A percentile compares a stretch with the other conserved stretches of the same genome.
Conservation (phyloP, 1,140 invertebrate genomes). For the Telenomus remus region DNA sequence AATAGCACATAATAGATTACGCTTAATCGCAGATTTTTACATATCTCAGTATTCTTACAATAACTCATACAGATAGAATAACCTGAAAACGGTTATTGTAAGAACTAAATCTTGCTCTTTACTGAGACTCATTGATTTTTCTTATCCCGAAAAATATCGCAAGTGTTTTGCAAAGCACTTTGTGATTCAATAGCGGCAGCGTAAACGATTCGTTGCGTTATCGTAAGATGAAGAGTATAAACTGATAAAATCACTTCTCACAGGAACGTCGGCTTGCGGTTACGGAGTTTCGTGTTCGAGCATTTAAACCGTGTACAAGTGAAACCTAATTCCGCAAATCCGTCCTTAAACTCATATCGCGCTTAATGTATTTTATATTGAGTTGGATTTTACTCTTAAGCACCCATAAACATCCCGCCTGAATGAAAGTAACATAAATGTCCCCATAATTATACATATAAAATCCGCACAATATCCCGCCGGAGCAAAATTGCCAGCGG, state of each 20-base stretch:
- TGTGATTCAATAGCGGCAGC: conserved; percentile 26
- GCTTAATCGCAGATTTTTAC: too few relatives aligned
- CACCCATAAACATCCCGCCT: conserved; percentile 32
- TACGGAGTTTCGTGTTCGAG: conserved; percentile 34
- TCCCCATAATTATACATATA: conserved; percentile 41
- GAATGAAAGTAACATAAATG: conserved; percentile 27
- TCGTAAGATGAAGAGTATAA: conserved; percentile 37
- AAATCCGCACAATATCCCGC: conserved; percentile 6
- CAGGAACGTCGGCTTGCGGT: conserved; percentile 29
- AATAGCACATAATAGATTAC: conserved; percentile 5
- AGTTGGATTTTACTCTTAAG: conserved; percentile 32
- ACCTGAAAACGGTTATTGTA: too few relatives aligned
- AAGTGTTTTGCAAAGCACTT: conserved; percentile 20
- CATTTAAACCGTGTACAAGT: conserved; percentile 46
- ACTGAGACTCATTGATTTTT: too few relatives aligned
- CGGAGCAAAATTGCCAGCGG: too few relatives aligned
- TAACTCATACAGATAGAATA: too few relatives aligned
- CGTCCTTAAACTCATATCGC: conserved; percentile 46
- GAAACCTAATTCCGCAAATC: conserved; percentile 47
- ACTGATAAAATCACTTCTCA: conserved; percentile 36
- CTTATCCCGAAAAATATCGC: conserved; percentile 13
- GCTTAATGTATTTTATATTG: conserved; percentile 48
- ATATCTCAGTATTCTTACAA: too few relatives aligned
- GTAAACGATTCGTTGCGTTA: conserved; percentile 25
- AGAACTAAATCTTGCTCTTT: too few relatives aligned